Evolutionary conservation across 2,888 invertebrate species (phyloP).

Genomic region (Cetonia aurata): DNA sequence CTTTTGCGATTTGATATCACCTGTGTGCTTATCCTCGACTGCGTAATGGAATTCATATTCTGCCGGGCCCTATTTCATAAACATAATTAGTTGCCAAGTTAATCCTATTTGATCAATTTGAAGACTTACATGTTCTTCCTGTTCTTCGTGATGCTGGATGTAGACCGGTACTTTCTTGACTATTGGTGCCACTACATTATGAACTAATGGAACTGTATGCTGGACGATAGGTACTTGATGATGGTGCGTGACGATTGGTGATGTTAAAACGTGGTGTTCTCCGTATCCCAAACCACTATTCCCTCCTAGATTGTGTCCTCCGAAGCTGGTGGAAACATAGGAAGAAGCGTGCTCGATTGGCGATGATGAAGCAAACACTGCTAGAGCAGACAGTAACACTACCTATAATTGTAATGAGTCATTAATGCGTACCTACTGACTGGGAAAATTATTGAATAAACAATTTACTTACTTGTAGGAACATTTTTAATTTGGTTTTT

Average conservation of each 20-base stretch:
- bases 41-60: constrained; percentile 44
- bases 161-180: constrained; percentile 24
- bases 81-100: no score
- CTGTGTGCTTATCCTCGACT: constrained; percentile 41
- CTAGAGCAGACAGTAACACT: background rate
- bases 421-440: background rate
- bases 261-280: background rate
- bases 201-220: background rate
- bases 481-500: constrained; percentile 21
- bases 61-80: constrained; percentile 10
- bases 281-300: background rate
- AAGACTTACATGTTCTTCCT: constrained; percentile 27
- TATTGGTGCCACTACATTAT: constrained; percentile 26
- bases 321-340: constrained; percentile 34
- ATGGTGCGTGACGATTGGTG: constrained; percentile 16
- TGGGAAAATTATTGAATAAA: background rate
- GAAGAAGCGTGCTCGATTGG: constrained; percentile 32
- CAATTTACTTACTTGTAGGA: constrained; percentile 29
- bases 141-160: constrained; percentile 8
- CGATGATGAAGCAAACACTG: constrained; percentile 5
- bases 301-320: constrained; percentile 8
- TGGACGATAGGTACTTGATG: background rate
- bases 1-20: constrained; percentile 44
- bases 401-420: constrained; percentile 9
- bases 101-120: background rate